phyloP scores from a whole-genome alignment of 2,113 vertebrate species.

The Mola mola region DNA sequence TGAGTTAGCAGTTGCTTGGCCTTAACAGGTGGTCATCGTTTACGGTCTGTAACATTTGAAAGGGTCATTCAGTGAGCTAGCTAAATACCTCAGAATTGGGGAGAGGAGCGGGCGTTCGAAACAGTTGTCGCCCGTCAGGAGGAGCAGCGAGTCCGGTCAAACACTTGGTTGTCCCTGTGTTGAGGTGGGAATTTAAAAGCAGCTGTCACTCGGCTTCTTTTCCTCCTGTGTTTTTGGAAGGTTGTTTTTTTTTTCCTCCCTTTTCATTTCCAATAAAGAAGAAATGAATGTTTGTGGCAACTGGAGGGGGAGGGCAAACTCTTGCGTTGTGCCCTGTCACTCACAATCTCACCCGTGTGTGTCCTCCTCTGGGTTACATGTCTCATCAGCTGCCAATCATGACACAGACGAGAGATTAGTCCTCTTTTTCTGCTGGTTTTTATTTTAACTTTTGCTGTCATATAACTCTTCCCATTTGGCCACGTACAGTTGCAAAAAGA shows the following conservation, averaged over 20 bases:
- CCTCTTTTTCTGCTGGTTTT: constrained; percentile 22
- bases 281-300: constrained; percentile 80
- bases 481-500: constrained; percentile 45
- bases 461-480: constrained; percentile 16
- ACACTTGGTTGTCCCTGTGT: constrained; percentile 84
- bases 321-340: constrained; percentile 64
- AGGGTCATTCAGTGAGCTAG: constrained; percentile 83
- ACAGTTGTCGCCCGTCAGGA: constrained; percentile 90
- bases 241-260: constrained; percentile 49
- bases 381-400: constrained; percentile 76
- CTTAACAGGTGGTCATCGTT: constrained; percentile 89
- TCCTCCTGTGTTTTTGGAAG: constrained; percentile 48
- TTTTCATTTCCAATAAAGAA: constrained; percentile 78
- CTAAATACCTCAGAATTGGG: constrained; percentile 83
- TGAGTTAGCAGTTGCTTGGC: constrained; percentile 88
- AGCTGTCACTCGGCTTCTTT: constrained; percentile 83
- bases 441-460: constrained; percentile 24
- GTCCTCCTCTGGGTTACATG: constrained; percentile 71
- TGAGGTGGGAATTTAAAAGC: constrained; percentile 83
- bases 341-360: constrained; percentile 73
- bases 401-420: constrained; percentile 50
- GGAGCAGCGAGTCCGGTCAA: constrained; percentile 74
- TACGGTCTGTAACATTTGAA: constrained; percentile 84
- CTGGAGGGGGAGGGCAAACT: constrained; percentile 68
- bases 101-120: constrained; percentile 82